Percentiles rank a stretch among this genome's conserved stretches.
Conservation (phyloP, 37 sponge, comb jelly and placozoan genomes). For the Crambe crambe region DNA sequence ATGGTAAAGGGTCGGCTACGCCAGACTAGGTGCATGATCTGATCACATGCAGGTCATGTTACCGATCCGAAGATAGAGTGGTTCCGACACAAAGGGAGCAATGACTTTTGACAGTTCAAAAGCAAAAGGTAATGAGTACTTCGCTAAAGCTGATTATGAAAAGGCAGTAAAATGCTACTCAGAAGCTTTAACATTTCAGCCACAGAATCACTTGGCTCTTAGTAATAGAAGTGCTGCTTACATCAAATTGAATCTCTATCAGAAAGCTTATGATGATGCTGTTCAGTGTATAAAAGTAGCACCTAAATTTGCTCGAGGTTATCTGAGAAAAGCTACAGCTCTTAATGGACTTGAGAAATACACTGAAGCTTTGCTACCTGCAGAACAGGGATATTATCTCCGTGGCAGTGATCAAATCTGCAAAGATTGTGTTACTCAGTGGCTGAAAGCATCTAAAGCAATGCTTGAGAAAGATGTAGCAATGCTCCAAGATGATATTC, state of each 20-base stretch:
- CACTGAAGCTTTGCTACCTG: constrained; percentile 15
- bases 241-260: constrained; percentile 12
- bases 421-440: constrained; percentile 14
- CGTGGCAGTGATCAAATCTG: constrained; percentile 12
- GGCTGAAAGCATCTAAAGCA: constrained; percentile 9
- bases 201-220: background rate
- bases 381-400: constrained; percentile 24
- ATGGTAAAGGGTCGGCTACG: too few species aligned
- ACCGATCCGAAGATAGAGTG: too few species aligned
- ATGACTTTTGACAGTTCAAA: too few species aligned
- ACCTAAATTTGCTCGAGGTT: constrained; percentile 9
- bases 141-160: background rate
- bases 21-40: too few species aligned
- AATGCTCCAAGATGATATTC: background rate
- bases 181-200: too few species aligned
- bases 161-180: background rate
- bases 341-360: background rate
- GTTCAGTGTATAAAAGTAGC: background rate
- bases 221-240: constrained; percentile 44
- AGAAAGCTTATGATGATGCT: constrained; percentile 27
- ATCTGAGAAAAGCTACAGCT: background rate
- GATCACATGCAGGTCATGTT: too few species aligned
- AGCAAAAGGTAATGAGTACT: constrained; percentile 7
- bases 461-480: background rate
- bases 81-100: too few species aligned